Conservation (phyloP, 2,113 vertebrate genomes). For the Marcusenius ussheri region DNA sequence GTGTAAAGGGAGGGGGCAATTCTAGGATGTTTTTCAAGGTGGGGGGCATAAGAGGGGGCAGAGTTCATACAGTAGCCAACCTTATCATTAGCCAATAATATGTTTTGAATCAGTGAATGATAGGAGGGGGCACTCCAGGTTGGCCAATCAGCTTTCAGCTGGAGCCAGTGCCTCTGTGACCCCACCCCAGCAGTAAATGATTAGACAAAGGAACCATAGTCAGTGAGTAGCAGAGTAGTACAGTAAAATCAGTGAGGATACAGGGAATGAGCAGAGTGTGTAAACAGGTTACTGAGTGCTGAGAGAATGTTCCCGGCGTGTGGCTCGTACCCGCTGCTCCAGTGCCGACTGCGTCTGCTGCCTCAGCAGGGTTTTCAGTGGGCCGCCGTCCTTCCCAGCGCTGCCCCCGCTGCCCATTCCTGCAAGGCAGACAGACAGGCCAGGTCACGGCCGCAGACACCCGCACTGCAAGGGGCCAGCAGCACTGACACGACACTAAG, state of each 20-base stretch:
- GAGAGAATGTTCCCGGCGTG: neutral
- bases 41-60: neutral
- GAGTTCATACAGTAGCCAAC: neutral
- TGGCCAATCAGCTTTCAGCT: neutral
- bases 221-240: neutral
- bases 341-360: conserved; percentile 93
- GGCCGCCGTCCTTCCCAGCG: conserved; percentile 87
- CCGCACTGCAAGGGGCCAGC: neutral
- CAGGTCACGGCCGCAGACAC: conserved; percentile 26
- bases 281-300: neutral
- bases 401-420: conserved; percentile 98
- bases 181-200: neutral
- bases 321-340: conserved; percentile 84
- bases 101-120: neutral
- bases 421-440: conserved; percentile 52
- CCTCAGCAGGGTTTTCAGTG: conserved; percentile 87
- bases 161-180: neutral
- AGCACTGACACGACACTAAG: neutral
- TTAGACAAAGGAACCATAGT: neutral
- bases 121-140: neutral
- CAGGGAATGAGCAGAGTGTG: neutral
- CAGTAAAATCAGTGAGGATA: neutral
- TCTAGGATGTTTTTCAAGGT: neutral
- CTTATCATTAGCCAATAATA: neutral
- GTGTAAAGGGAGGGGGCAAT: neutral